Base-by-base conservation (phyloP, 2,888 invertebrate species). In the Scrobipalpa atriplicella region DNA sequence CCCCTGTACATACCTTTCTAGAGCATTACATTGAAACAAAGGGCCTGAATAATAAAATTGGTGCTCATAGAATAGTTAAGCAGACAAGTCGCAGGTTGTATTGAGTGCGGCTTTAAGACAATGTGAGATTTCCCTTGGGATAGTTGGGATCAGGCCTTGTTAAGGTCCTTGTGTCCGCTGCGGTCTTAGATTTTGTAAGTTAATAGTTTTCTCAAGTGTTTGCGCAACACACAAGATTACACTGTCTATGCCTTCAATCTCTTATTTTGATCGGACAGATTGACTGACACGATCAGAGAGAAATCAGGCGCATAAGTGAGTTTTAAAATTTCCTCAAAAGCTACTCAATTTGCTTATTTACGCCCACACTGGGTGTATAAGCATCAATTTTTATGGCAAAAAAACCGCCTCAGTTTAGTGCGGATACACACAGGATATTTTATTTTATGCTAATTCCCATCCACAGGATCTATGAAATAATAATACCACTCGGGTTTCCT, bases 381-480 rank as follows among this genome's bases (percentile, higher is more conserved):
- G 16, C 47, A 47, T 16, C 47, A n/a, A 47, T 47, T 16, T 47
- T 39, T 39, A 39, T 10, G 16, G 47, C 47, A n/a, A 47, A 16
- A 36, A 58, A 58, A 58, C 16, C n/a, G 38, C n/a, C 58, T n/a
- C 38, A 58, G 29, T 58, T 58, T 58, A 19, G 56, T 56, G 54
- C 21, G 58, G 41, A 36, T 70, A 68, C 64, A 72, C 78, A 69
- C 54, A 64, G 67, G 70, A 79, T 83, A 82, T 82, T 85, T 87
- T 86, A 87, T 86, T 86, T 79, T 87, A 29, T 3, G 29, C 5
- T 29, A 86, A 87, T 85, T 76, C 73, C 61, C 77, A 80, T 78
- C 79, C 77, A 77, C 76, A 72, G 80, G 77, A 74, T 77, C 75
- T 82, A 81, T 86, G 79, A 86, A 86, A 86, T 86, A 84, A 86